Evolutionary conservation across 2,888 invertebrate genomes (phyloP).

Genomic region (Parascotia fuliginaria): DNA sequence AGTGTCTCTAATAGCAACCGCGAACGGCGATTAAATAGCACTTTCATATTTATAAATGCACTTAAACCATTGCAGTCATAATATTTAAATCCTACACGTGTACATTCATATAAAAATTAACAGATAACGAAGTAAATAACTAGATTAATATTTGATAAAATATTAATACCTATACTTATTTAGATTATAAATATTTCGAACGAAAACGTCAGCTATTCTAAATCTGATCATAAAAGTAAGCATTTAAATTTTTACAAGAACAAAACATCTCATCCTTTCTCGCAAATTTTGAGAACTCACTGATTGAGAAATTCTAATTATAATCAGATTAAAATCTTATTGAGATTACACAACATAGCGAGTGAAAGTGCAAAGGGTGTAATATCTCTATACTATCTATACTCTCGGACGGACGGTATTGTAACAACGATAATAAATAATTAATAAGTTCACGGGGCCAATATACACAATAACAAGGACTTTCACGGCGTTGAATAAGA

Average conservation of each 20-base stretch:
- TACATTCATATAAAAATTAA: constrained; percentile 4
- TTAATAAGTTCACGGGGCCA: constrained; percentile 59
- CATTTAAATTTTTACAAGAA: background rate
- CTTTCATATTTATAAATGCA: constrained; percentile 11
- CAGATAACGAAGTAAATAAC: no score
- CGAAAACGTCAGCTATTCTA: constrained; percentile 11
- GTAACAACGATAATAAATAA: constrained; percentile 58
- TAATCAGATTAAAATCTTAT: background rate
- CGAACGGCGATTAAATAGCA: constrained; percentile 37
- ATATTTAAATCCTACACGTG: constrained; percentile 56
- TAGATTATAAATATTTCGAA: constrained; percentile 3
- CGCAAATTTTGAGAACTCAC: background rate
- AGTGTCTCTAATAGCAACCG: constrained; percentile 27
- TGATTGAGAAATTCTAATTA: background rate
- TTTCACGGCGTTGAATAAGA: constrained; percentile 68
- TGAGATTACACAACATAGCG: constrained; percentile 16
- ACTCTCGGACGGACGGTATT: constrained; percentile 43
- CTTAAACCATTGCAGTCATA: constrained; percentile 56
- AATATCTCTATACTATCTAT: constrained; percentile 25
- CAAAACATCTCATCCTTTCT: background rate
- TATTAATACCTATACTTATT: background rate
- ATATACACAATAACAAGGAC: constrained; percentile 63
- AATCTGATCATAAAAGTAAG: background rate
- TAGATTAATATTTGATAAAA: no score
- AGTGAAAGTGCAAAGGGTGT: constrained; percentile 38